Percentiles rank a stretch among this genome's conserved stretches.
These are phyloP conservation scores for Corythornis cristatus DNA, from an alignment of 2,113 vertebrate genomes.

Conservation along the genomic window DNA sequence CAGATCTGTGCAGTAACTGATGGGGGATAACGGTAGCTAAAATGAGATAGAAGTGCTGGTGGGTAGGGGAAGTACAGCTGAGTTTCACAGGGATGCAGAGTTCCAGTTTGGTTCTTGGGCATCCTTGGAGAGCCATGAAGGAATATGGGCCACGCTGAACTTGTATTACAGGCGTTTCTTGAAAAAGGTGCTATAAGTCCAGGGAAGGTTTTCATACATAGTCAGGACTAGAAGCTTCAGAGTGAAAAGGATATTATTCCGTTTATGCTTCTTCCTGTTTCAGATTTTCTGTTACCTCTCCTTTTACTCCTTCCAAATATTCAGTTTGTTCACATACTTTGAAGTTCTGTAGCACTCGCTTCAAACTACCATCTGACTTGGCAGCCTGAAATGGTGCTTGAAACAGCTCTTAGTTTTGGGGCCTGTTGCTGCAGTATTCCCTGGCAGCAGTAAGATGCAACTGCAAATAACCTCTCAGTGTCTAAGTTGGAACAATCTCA, in stretches of 20 bases:
- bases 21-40: neutral
- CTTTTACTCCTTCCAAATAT: neutral
- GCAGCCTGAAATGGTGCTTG: neutral
- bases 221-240: neutral
- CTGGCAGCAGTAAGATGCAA: neutral
- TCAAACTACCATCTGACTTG: neutral
- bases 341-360: neutral
- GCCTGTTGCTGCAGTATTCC: neutral
- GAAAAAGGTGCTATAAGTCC: neutral
- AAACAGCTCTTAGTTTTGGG: neutral
- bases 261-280: neutral
- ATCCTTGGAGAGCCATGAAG: neutral
- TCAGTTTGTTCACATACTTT: accelerated
- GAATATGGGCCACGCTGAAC: too few relatives aligned
- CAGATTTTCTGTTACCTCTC: neutral
- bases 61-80: neutral
- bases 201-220: neutral
- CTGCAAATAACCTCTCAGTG: neutral
- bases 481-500: neutral
- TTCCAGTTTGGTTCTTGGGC: neutral
- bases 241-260: neutral
- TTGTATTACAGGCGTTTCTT: neutral
- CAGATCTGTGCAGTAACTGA: neutral
- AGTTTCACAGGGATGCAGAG: accelerated
- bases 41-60: accelerated